phyloP scores from a whole-genome alignment of 2,888 invertebrate genomes.

The Cryptocephalus primarius region DNA sequence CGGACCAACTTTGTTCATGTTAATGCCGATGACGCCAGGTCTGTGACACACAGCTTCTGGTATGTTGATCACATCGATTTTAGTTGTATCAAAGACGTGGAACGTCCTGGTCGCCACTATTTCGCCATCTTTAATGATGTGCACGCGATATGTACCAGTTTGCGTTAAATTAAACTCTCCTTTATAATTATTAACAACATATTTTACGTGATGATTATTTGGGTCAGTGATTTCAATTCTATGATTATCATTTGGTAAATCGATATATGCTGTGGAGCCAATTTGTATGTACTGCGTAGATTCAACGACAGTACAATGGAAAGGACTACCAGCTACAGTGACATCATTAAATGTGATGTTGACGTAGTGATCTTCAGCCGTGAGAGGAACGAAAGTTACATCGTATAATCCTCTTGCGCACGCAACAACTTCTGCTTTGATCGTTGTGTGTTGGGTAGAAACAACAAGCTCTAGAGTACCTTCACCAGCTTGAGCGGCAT shows the following conservation, averaged over 20 bases:
- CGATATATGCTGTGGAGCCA: conserved; percentile 46
- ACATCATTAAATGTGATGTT: conserved; percentile 93
- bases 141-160: conserved; percentile 37
- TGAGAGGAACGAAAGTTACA: conserved; percentile 84
- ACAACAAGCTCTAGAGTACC: conserved; percentile 83
- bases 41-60: conserved; percentile 67
- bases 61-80: conserved; percentile 34
- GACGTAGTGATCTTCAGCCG: conserved; percentile 80
- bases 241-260: conserved; percentile 48
- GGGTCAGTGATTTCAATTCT: conserved; percentile 56
- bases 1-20: conserved; percentile 57
- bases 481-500: conserved; percentile 90
- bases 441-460: conserved; percentile 79
- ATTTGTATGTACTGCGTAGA: conserved; percentile 65
- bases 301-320: conserved; percentile 61
- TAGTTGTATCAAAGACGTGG: conserved; percentile 67
- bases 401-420: conserved; percentile 85
- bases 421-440: conserved; percentile 74
- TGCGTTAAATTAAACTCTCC: conserved; percentile 46
- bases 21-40: conserved; percentile 67
- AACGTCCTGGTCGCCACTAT: conserved; percentile 32
- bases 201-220: conserved; percentile 43
- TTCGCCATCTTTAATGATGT: conserved; percentile 23
- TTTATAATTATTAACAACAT: conserved; percentile 31
- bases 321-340: conserved; percentile 81